Conservation (phyloP, 2,113 vertebrate genomes). For the Dasyprocta punctata region DNA sequence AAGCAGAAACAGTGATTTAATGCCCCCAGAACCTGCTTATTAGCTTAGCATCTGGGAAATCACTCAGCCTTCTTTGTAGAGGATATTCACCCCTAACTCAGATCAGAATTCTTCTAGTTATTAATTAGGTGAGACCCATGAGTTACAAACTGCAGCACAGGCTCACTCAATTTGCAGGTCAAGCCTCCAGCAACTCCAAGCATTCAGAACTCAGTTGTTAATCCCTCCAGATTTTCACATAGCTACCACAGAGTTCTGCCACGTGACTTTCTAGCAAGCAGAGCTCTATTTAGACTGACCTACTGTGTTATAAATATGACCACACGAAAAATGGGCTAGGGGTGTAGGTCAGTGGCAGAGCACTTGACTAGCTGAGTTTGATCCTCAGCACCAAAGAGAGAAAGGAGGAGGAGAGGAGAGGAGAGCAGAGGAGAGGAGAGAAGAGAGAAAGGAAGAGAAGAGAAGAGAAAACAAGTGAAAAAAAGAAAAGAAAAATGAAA, state of each 20-base stretch:
- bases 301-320: constrained; percentile 4
- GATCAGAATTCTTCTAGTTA: constrained; percentile 23
- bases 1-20: constrained; percentile 16
- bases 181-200: not conserved
- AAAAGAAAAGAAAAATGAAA: not conserved
- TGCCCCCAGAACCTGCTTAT: not conserved
- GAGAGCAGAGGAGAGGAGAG: not conserved
- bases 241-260: not conserved
- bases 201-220: not conserved
- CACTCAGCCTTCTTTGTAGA: not conserved
- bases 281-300: not conserved
- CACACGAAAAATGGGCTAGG: not conserved
- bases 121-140: not conserved
- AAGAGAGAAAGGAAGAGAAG: not conserved
- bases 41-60: not conserved
- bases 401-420: not conserved
- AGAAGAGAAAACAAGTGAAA: no score
- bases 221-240: not conserved
- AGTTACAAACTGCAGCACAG: not conserved
- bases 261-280: not conserved
- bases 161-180: not conserved
- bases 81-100: not conserved
- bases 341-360: not conserved
- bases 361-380: not conserved
- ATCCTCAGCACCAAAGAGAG: not conserved